Conservation (phyloP, 2,113 vertebrate genomes). For the Fregata magnificens region DNA sequence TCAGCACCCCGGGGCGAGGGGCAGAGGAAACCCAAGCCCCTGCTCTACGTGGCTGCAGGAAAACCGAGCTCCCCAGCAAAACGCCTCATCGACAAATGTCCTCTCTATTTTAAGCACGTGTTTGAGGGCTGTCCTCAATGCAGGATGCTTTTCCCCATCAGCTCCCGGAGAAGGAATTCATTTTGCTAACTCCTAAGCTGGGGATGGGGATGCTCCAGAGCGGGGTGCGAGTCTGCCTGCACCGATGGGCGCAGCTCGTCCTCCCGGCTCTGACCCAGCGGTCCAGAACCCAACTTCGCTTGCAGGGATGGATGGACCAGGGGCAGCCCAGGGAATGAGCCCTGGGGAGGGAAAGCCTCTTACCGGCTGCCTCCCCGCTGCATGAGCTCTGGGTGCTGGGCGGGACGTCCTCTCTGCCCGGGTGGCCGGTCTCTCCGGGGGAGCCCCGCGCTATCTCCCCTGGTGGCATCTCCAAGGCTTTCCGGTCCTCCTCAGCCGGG, state of each 20-base stretch:
- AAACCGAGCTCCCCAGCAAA: background rate
- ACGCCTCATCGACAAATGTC: rapidly evolving
- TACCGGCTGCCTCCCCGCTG: slow-evolving; percentile 55
- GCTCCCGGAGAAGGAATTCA: background rate
- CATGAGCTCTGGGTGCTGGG: slow-evolving; percentile 4
- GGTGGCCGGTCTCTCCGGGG: background rate
- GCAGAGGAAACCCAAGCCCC: background rate
- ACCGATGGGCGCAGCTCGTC: rapidly evolving
- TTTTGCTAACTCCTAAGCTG: background rate
- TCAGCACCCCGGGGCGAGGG: rapidly evolving
- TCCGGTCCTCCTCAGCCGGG: slow-evolving; percentile 73
- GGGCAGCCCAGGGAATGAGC: background rate
- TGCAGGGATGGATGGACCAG: background rate
- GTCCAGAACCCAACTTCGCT: rapidly evolving
- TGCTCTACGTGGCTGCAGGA: background rate
- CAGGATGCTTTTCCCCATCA: background rate
- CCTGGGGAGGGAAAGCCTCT: background rate
- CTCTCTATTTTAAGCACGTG: background rate
- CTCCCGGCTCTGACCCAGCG: rapidly evolving
- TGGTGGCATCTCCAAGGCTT: slow-evolving; percentile 6
- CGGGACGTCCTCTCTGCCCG: background rate
- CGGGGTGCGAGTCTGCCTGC: rapidly evolving
- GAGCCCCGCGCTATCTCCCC: slow-evolving; percentile 30
- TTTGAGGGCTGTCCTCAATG: rapidly evolving
- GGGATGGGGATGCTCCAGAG: background rate